These are phyloP conservation scores for Cheilosia vulpina DNA, from an alignment of 2,888 invertebrate genomes.

Conservation along the genomic window DNA sequence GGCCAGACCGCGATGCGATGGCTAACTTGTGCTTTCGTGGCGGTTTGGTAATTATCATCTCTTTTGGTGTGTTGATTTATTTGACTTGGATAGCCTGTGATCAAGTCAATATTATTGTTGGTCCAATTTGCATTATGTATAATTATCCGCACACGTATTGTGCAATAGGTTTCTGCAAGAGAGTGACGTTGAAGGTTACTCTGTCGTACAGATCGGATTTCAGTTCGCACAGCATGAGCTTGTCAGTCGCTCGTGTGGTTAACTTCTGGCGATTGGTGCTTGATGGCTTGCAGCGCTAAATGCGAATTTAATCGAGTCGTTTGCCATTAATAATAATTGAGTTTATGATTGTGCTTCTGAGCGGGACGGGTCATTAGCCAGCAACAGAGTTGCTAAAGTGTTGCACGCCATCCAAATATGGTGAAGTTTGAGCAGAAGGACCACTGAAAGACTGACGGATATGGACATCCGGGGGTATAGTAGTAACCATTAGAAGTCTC, in stretches of 20 bases:
- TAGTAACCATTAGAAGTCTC: too few relatives aligned
- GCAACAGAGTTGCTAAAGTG: neutral
- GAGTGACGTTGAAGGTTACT: conserved; percentile 48
- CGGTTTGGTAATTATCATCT: conserved; percentile 15
- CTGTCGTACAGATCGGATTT: conserved; percentile 40
- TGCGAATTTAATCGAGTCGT: conserved; percentile 18
- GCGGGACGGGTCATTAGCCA: neutral
- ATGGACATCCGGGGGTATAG: too few relatives aligned
- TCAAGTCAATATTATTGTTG: conserved; percentile 27
- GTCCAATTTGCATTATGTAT: conserved; percentile 50
- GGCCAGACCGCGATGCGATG: conserved; percentile 10
- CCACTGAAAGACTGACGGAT: too few relatives aligned
- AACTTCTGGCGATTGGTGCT: conserved; percentile 13
- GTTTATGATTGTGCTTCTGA: conserved; percentile 1
- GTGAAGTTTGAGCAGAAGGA: neutral
- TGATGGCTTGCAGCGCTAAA: conserved; percentile 37
- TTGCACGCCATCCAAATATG: neutral
- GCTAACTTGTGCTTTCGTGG: conserved; percentile 17
- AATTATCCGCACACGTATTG: conserved; percentile 51
- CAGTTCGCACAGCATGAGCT: conserved; percentile 33
- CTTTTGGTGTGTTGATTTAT: conserved; percentile 44
- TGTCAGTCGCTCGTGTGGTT: conserved; percentile 14
- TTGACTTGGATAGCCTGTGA: conserved; percentile 22
- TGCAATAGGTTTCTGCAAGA: conserved; percentile 39
- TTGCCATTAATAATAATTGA: conserved; percentile 13